Conservation (phyloP, 2,888 invertebrate genomes). For the Drosophila putrida region DNA sequence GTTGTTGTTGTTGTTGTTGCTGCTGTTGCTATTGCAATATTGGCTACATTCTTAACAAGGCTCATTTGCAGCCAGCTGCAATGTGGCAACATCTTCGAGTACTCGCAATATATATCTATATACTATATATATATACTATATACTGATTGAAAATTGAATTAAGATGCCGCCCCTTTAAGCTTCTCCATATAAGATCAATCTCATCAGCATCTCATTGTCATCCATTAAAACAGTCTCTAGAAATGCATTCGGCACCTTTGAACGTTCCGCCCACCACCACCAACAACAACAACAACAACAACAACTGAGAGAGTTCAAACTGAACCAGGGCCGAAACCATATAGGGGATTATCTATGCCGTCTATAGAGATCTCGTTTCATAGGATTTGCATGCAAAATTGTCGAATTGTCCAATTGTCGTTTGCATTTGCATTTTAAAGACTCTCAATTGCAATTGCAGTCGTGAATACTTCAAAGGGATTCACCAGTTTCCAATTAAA, state of each 20-base stretch:
- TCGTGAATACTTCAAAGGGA: not conserved
- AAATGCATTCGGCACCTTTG: slow-evolving; percentile 46
- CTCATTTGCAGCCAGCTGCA: slow-evolving; percentile 34
- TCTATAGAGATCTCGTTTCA: not conserved
- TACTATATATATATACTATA: too few species aligned
- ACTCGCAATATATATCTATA: too few species aligned
- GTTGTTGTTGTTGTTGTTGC: slow-evolving; percentile 18
- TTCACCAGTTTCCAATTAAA: not conserved
- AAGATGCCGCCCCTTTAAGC: slow-evolving; percentile 28
- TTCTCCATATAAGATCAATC: slow-evolving; percentile 15
- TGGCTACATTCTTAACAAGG: slow-evolving; percentile 65
- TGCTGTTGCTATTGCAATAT: slow-evolving; percentile 20
- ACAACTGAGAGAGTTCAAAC: slow-evolving; percentile 1
- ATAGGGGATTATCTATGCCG: slow-evolving; percentile 1
- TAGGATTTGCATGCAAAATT: slow-evolving; percentile 17
- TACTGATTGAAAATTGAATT: not conserved
- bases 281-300: slow-evolving; percentile 2
- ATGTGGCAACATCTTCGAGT: slow-evolving; percentile 23
- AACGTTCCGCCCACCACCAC: slow-evolving; percentile 9
- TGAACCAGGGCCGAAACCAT: slow-evolving; percentile 23
- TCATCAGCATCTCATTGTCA: slow-evolving; percentile 12
- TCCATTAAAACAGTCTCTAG: not conserved
- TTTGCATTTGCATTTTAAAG: slow-evolving; percentile 21
- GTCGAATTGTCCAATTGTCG: not conserved
- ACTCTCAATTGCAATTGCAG: not conserved